Base-by-base conservation (phyloP, 2,888 invertebrate species). In the Pollenia angustigena region DNA sequence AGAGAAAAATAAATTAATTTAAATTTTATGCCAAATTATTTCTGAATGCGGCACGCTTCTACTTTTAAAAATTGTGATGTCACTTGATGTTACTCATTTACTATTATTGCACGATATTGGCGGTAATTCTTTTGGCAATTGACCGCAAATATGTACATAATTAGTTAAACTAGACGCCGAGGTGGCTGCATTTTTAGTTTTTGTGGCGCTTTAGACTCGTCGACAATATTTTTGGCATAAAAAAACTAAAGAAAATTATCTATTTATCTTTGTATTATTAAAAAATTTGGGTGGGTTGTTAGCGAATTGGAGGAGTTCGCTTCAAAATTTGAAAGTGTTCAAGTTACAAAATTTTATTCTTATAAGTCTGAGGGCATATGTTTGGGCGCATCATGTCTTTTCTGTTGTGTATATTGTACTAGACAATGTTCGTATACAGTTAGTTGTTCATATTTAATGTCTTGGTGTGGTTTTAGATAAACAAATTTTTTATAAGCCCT, bases 11-110 rank as follows among this genome's bases (percentile, higher is more conserved):
- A 81, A 72, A 71, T 46, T 32, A n/a, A 50, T 50, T 44, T 60
- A 46, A n/a, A 84, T 68, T 66, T 58, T 40, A 42, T 60, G 74
- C 68, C 52, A 62, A 80, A 54, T 74, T 54, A 48, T 85, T 60
- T 60, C 9, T 7, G 54, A 68, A 60, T 71, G 75, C 79, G 85
- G 85, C 85, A 86, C 85, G 62, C 85, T 86, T 86, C 69, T 68
- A 10, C 7, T 60, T 76, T 76, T 76, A 2, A 68, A 56, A 32
- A 58, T 4, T 79, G 74, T 85, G 85, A 85, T 82, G 85, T 85
- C 79, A 82, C 60, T 78, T 72, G 62, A 56, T 42, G 9, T 42
- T 52, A 14, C 18, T 12, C 16, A 12, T 42, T 32, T 56, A 8
- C 48, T 58, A 2, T 42, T 16, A 4, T 16, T 58, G 11, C 48